These are phyloP conservation scores for Nymphalis polychloros DNA, from an alignment of 2,888 invertebrate species.

Conservation along the genomic window DNA sequence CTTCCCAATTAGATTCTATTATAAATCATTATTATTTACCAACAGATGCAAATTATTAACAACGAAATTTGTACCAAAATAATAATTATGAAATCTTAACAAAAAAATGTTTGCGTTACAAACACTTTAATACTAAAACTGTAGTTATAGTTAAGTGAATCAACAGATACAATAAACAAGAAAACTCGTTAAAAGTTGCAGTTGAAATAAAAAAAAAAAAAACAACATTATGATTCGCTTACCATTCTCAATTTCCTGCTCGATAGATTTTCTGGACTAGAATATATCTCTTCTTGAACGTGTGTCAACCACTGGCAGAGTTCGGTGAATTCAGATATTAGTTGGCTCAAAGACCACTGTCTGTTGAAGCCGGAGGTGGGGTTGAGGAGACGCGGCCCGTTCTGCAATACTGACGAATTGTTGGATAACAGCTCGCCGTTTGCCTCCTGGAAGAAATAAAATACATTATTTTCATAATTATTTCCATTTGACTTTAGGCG, in stretches of 20 bases:
- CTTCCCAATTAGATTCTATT: too few species aligned
- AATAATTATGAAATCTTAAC: too few species aligned
- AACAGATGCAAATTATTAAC: too few species aligned
- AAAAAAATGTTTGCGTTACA: too few species aligned
- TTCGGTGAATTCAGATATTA: slow-evolving; percentile 89
- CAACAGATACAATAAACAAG: too few species aligned
- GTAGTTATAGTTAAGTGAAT: too few species aligned
- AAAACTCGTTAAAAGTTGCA: too few species aligned
- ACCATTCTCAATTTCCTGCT: slow-evolving; percentile 86
- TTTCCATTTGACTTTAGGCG: background rate
- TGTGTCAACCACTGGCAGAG: slow-evolving; percentile 90
- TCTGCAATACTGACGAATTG: slow-evolving; percentile 76
- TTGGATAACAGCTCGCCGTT: slow-evolving; percentile 87
- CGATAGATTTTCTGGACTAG: slow-evolving; percentile 86
- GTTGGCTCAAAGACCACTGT: slow-evolving; percentile 88
- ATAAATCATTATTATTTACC: too few species aligned
- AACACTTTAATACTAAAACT: too few species aligned
- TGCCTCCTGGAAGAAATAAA: slow-evolving; percentile 83
- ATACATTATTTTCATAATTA: background rate
- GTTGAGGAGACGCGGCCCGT: slow-evolving; percentile 61
- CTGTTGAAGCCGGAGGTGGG: slow-evolving; percentile 71
- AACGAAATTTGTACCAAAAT: too few species aligned
- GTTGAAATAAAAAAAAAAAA: too few species aligned
- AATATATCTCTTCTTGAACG: slow-evolving; percentile 89
- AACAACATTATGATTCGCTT: slow-evolving; percentile 19